Evolutionary conservation across 2,888 invertebrate genomes (phyloP), one percentile per base, ranked within the genome.

Genomic region (Micoletzkya japonica): DNA sequence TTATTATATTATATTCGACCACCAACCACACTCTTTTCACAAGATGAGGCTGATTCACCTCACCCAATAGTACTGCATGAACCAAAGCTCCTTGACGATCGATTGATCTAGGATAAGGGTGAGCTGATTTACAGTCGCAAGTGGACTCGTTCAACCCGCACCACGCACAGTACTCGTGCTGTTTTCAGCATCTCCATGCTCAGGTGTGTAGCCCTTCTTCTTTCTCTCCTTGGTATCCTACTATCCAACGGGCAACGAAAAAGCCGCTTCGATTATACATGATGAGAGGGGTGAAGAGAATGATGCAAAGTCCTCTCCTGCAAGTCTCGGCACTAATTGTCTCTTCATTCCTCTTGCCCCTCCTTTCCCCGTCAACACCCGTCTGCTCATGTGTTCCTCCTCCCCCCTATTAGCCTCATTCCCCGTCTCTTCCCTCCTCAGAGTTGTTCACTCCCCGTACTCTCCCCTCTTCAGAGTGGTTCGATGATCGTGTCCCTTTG

Each of bases 101-200:
- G 44, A 44, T 44, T 44, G 20, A 44, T 44, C 44, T 44, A 20
- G 10, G 20, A 44, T 17, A 44, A 10, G 44, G 20, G 44, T n/a
- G n/a, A n/a, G n/a, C n/a, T n/a, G n/a, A n/a, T n/a, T n/a, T n/a
- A n/a, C n/a, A n/a, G 20, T 52, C 37, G 4, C 36, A 66, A 54
- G 54, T 66, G 28, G 64, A 66, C 64, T 37, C 52, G 4, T 78
- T 78, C 77, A 77, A 78, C 63, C 78, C 78, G 28, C 61, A 72
- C 0, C 74, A 77, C 57, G 76, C 75, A 20, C 76, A 77, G 57
- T 78, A 78, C 71, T 72, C 77, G 6, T 78, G 77, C 67, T 78
- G 78, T 61, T 77, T 76, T 59, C 77, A 78, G 54, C 76, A 75
- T 59, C 58, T 78, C 26, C 78, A 78, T 63, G 72, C 75, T 10